Evolutionary conservation across 2,113 vertebrate species (phyloP).

Genomic region (Budorcas taxicolor): DNA sequence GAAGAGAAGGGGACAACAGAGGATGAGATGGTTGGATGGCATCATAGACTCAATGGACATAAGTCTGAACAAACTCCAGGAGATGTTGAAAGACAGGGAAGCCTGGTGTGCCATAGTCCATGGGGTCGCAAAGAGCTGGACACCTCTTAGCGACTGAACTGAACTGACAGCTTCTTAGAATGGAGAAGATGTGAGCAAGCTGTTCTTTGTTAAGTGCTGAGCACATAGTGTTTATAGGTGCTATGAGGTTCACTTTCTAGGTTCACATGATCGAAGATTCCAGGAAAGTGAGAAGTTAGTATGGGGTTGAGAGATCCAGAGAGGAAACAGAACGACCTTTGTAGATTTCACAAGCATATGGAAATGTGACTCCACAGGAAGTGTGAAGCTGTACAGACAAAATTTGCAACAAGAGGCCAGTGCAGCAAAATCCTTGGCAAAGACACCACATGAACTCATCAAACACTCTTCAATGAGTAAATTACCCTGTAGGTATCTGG

Average conservation of each 20-base stretch:
- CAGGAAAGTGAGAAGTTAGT: neutral
- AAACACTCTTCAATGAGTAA: neutral
- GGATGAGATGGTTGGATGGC: neutral
- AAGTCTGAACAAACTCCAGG: neutral
- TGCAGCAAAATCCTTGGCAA: neutral
- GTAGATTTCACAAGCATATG: neutral
- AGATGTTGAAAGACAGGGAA: neutral
- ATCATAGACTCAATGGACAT: neutral
- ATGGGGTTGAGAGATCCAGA: neutral
- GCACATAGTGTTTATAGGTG: rapidly evolving
- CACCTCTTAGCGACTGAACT: neutral
- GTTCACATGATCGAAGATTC: neutral
- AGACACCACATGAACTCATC: neutral
- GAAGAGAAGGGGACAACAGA: neutral
- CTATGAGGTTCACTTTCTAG: neutral
- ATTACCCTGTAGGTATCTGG: neutral
- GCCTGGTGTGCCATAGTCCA: neutral
- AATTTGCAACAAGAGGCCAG: neutral
- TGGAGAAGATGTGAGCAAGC: neutral
- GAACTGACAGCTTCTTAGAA: neutral
- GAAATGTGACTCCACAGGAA: neutral
- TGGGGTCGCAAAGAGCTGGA: neutral
- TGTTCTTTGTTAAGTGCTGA: neutral
- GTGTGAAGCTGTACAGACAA: neutral
- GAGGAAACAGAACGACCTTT: neutral